phyloP scores from a whole-genome alignment of 2,797 vertebrate genomes.

The Apogon talboti region DNA sequence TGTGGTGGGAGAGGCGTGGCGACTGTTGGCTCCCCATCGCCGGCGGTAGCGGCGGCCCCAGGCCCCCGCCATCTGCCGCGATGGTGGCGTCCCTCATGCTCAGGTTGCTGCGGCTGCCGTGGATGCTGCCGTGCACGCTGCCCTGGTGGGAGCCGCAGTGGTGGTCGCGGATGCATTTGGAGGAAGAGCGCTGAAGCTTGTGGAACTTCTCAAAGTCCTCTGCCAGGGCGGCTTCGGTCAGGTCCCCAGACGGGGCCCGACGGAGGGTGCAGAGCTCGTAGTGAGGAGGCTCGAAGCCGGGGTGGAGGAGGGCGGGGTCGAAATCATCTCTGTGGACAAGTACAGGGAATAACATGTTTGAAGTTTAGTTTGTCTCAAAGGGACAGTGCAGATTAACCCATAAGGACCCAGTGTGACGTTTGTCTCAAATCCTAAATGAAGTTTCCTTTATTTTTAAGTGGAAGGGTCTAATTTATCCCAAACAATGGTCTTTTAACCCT shows the following conservation, averaged over 20 bases:
- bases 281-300: conserved; percentile 94
- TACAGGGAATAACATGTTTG: too few species aligned
- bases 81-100: conserved; percentile 81
- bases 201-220: conserved; percentile 93
- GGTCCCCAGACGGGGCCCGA: conserved; percentile 78
- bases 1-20: conserved; percentile 83
- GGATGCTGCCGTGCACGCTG: conserved; percentile 76
- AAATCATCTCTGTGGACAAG: conserved; percentile 88
- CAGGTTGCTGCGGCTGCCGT: conserved; percentile 76
- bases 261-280: conserved; percentile 95
- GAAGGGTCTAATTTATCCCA: too few species aligned
- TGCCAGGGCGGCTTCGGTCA: conserved; percentile 86
- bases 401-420: too few species aligned
- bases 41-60: conserved; percentile 33
- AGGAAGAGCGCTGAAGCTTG: conserved; percentile 91
- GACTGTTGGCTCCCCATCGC: conserved; percentile 82
- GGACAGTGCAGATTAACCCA: too few species aligned
- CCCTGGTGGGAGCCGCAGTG: conserved; percentile 95
- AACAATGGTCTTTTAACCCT: too few species aligned
- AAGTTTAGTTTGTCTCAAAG: too few species aligned
- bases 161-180: conserved; percentile 95
- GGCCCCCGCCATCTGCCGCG: conserved; percentile 77
- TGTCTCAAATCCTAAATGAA: too few species aligned
- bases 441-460: too few species aligned
- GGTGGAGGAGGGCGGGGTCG: conserved; percentile 92